phyloP scores from a whole-genome alignment of 2,797 vertebrate species.

The Octomys mimax region DNA sequence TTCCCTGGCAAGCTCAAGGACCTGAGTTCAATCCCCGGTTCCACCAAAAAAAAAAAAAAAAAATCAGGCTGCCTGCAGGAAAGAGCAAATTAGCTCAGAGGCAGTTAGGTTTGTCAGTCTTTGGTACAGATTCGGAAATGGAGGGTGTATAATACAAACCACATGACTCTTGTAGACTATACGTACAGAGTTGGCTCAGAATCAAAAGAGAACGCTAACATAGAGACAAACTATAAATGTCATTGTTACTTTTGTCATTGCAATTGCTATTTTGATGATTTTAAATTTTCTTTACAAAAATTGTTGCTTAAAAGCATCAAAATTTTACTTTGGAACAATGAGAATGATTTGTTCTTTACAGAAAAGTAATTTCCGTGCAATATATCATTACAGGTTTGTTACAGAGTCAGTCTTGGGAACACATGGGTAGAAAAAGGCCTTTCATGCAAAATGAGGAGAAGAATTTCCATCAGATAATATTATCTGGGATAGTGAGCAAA shows the following conservation, averaged over 20 bases:
- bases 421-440: background rate
- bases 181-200: background rate
- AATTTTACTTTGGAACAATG: constrained; percentile 53
- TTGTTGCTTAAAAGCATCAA: background rate
- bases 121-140: background rate
- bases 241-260: background rate
- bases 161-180: background rate
- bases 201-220: constrained; percentile 11
- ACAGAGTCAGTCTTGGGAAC: background rate
- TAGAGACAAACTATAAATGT: constrained; percentile 22
- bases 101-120: background rate
- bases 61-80: background rate
- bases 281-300: constrained; percentile 59
- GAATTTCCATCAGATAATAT: background rate
- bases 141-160: constrained; percentile 29
- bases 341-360: constrained; percentile 8
- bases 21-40: too few relatives aligned
- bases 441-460: constrained; percentile 4
- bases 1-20: too few relatives aligned
- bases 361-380: background rate
- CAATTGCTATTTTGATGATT: background rate
- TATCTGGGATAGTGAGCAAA: background rate
- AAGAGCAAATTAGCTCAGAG: background rate
- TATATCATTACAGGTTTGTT: constrained; percentile 19
- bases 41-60: too few relatives aligned